Conservation (phyloP, 1,140 invertebrate genomes). For the Drosophila bifasciata region DNA sequence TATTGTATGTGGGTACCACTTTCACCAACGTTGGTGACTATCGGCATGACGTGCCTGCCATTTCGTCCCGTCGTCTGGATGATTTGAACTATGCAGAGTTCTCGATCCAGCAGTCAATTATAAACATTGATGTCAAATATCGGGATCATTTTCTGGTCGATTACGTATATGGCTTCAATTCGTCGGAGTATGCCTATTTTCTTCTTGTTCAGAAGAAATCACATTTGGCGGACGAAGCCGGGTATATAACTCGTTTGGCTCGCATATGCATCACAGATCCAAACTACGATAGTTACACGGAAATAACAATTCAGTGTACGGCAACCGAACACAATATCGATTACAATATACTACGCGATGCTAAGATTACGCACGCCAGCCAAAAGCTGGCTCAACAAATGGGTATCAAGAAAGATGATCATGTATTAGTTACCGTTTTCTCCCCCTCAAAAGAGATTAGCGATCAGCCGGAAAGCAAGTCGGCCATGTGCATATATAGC, state of each 20-base stretch:
- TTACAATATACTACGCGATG: slow-evolving; percentile 96
- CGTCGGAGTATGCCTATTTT: slow-evolving; percentile 97
- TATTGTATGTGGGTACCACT: slow-evolving; percentile 97
- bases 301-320: slow-evolving; percentile 95
- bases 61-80: slow-evolving; percentile 93
- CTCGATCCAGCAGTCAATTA: slow-evolving; percentile 93
- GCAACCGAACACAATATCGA: slow-evolving; percentile 84
- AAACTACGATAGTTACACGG: slow-evolving; percentile 97
- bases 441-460: slow-evolving; percentile 92
- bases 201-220: slow-evolving; percentile 97
- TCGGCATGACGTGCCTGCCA: slow-evolving; percentile 96
- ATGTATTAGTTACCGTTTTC: slow-evolving; percentile 93
- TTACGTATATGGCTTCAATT: slow-evolving; percentile 98
- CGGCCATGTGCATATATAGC: slow-evolving; percentile 94
- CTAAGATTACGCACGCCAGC: slow-evolving; percentile 92
- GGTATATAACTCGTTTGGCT: slow-evolving; percentile 95
- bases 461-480: slow-evolving; percentile 90
- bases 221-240: slow-evolving; percentile 93
- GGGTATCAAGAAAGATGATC: slow-evolving; percentile 90
- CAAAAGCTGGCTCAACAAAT: slow-evolving; percentile 91
- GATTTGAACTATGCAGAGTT: slow-evolving; percentile 91
- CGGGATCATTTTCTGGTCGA: slow-evolving; percentile 97
- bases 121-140: slow-evolving; percentile 97
- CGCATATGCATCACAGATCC: slow-evolving; percentile 96
- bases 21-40: slow-evolving; percentile 96